These are phyloP conservation scores for Lagocephalus sceleratus DNA, from an alignment of 2,797 vertebrate species.

Conservation along the genomic window DNA sequence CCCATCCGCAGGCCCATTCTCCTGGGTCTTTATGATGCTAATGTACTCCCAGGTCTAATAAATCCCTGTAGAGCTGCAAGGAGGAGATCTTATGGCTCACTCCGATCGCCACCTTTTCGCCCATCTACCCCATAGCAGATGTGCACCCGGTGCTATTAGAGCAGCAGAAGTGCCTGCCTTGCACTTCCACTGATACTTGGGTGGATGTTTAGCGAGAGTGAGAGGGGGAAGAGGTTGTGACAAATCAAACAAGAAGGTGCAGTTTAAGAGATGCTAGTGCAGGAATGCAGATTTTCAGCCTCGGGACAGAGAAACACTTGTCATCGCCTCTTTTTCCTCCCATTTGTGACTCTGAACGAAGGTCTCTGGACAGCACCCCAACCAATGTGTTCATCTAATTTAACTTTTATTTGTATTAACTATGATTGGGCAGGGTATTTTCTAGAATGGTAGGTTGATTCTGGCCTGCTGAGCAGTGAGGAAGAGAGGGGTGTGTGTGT, in stretches of 20 bases:
- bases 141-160: conserved; percentile 43
- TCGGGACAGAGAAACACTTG: conserved; percentile 31
- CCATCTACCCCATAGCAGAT: conserved; percentile 41
- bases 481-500: conserved; percentile 23
- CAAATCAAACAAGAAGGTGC: conserved; percentile 72
- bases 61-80: conserved; percentile 79
- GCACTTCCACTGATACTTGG: conserved; percentile 66
- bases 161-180: conserved; percentile 73
- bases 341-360: no score
- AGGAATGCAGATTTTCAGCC: conserved; percentile 24
- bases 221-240: conserved; percentile 50
- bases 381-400: no score
- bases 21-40: conserved; percentile 81
- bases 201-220: conserved; percentile 62
- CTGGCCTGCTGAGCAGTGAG: conserved; percentile 11
- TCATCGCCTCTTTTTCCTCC: conserved; percentile 19
- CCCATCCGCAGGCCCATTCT: conserved; percentile 72
- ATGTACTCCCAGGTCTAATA: conserved; percentile 82
- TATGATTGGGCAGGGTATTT: conserved; percentile 7
- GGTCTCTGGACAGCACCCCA: background rate
- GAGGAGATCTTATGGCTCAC: conserved; percentile 77
- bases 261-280: conserved; percentile 62
- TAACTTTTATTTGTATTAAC: background rate
- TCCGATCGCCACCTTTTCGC: conserved; percentile 63
- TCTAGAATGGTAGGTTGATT: conserved; percentile 34